Percentiles rank a stretch among this genome's conserved stretches.
phyloP scores from a whole-genome alignment of 1,140 invertebrate genomes.

The Pachyrhynchus sulphureomaculatus region DNA sequence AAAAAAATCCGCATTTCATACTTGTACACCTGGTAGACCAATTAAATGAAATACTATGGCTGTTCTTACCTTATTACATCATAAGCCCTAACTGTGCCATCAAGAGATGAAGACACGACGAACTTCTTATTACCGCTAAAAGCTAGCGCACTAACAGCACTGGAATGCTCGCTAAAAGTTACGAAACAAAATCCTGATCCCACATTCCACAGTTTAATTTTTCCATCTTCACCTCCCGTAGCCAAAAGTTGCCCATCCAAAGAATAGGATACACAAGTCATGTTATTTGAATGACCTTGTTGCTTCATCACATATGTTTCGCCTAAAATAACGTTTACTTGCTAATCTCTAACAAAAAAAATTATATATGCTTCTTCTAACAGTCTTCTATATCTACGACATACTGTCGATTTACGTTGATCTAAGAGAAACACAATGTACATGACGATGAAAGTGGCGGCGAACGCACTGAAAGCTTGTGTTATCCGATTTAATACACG shows the following conservation, averaged over 20 bases:
- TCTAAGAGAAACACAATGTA: no score
- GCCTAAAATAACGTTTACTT: conserved; percentile 53
- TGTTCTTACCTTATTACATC: conserved; percentile 83
- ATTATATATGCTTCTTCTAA: no score
- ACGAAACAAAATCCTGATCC: conserved; percentile 90
- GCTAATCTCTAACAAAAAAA: no score
- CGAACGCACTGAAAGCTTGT: no score
- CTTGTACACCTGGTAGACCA: no score
- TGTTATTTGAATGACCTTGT: conserved; percentile 89
- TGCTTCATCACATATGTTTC: conserved; percentile 98
- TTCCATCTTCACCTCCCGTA: conserved; percentile 95
- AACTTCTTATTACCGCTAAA: conserved; percentile 93
- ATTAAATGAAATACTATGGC: no score
- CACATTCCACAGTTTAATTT: conserved; percentile 95
- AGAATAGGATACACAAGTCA: conserved; percentile 87
- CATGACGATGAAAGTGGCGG: no score
- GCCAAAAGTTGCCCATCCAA: conserved; percentile 87
- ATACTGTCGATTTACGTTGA: no score
- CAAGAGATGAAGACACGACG: conserved; percentile 85
- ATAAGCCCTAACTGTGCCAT: conserved; percentile 94
- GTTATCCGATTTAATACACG: no score
- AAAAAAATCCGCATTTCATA: no score
- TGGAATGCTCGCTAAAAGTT: conserved; percentile 89
- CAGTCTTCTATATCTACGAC: no score
- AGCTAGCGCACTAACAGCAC: conserved; percentile 73